Conservation (phyloP, 2,113 vertebrate genomes). For the Struthidea cinerea region DNA sequence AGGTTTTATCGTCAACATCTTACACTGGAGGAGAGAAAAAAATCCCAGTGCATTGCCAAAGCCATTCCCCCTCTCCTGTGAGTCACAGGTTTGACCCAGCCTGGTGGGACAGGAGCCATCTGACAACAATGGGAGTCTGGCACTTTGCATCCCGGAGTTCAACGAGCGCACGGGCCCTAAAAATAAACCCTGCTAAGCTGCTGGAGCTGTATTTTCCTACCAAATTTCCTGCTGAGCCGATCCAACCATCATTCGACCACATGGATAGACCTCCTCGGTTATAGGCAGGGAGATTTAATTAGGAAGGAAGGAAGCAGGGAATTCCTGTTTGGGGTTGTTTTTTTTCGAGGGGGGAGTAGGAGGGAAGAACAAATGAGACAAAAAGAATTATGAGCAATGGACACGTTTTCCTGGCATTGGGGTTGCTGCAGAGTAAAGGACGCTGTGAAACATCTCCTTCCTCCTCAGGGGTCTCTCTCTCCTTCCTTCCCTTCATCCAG, state of each 20-base stretch:
- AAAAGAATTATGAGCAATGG: slow-evolving; percentile 5
- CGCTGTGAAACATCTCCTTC: slow-evolving; percentile 52
- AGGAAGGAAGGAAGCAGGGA: slow-evolving; percentile 60
- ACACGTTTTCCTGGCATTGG: slow-evolving; percentile 33
- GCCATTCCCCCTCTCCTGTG: neutral
- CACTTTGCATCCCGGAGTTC: neutral
- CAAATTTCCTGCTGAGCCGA: slow-evolving; percentile 29
- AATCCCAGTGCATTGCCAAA: neutral
- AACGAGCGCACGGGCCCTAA: neutral
- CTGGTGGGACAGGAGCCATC: neutral
- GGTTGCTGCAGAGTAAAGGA: neutral
- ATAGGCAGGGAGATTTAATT: slow-evolving; percentile 52
- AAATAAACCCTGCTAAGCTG: slow-evolving; percentile 52
- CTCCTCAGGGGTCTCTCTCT: slow-evolving; percentile 14
- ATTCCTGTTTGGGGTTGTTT: slow-evolving; percentile 42
- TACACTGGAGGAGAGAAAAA: neutral
- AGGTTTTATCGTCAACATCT: neutral
- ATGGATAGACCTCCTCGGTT: neutral
- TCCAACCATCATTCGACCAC: neutral
- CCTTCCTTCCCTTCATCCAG: slow-evolving; percentile 52
- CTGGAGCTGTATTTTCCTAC: slow-evolving; percentile 44
- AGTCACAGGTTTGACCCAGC: neutral
- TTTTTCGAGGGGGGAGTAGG: neutral
- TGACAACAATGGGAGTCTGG: slow-evolving; percentile 32
- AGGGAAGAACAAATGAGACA: slow-evolving; percentile 27